These are phyloP conservation scores for Smittia sp. DNA, from an alignment of 2,888 invertebrate genomes.

Conservation along the genomic window DNA sequence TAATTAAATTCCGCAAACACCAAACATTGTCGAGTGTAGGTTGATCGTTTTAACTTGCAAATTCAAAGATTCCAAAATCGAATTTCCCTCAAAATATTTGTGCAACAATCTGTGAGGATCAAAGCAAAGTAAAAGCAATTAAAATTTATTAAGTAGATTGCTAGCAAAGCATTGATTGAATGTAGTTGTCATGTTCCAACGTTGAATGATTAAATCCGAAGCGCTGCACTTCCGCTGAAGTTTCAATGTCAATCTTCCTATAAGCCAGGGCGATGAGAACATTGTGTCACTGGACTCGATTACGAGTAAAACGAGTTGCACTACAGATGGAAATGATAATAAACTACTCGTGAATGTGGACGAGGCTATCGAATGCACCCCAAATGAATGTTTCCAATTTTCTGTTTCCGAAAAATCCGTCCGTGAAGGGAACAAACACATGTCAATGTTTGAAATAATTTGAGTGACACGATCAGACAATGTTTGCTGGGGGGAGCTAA, in stretches of 20 bases:
- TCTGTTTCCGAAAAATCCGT: not conserved
- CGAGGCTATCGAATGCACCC: too few species aligned
- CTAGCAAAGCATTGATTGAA: too few species aligned
- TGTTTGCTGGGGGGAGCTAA: conserved; percentile 28
- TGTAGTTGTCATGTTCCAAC: not conserved
- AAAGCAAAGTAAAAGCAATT: too few species aligned
- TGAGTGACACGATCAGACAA: conserved; percentile 28
- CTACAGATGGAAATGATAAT: too few species aligned
- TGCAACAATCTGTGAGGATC: too few species aligned
- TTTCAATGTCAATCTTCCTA: conserved; percentile 11
- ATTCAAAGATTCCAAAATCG: too few species aligned
- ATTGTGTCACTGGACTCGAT: too few species aligned
- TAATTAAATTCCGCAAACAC: not conserved
- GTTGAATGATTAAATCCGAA: not conserved
- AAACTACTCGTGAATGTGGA: too few species aligned
- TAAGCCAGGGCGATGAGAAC: not conserved
- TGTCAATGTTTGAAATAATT: conserved; percentile 29
- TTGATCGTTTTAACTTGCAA: too few species aligned
- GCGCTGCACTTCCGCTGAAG: not conserved
- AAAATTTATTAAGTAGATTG: too few species aligned
- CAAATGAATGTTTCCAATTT: not conserved
- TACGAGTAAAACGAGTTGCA: too few species aligned
- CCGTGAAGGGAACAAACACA: not conserved
- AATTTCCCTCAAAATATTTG: too few species aligned
- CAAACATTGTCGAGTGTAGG: conserved; percentile 3